Base-by-base conservation (phyloP, 2,888 invertebrate genomes). In the Neuroscelio doddi region DNA sequence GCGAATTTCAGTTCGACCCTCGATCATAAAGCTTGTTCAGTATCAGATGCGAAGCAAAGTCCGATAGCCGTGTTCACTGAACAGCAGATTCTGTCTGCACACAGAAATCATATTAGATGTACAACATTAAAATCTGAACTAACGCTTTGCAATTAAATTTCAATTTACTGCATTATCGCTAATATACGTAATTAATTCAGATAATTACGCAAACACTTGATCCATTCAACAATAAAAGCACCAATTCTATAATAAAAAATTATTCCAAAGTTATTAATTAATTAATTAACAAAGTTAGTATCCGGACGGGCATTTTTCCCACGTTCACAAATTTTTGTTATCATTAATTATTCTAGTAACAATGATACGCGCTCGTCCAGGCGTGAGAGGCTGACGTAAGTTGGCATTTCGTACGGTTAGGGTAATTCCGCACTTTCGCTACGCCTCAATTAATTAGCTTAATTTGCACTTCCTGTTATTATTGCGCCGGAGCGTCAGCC, bases 381-480 rank as follows among this genome's bases (percentile, higher is more conserved):
- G 46, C 50, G 59, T 49, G 51, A 63, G 62, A 41, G 67, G 63
- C 50, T 50, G 41, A 49, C 41, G 38, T 51, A 47, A 51, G 56
- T 56, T 67, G 41, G 64, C 55, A 50, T 59, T 59, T 64, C 57
- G 58, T 47, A 41, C 45, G 45, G 72, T 77, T 73, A 71, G 69
- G 61, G 62, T 72, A 75, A 78, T 79, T 80, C 73, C 73, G 73
- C 76, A 73, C 74, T 76, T 77, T 78, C 73, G 76, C 75, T 64
- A 69, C 71, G 70, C 65, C 67, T 69, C 77, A 76, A 79, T 82
- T 82, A 81, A 81, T 80, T 74, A 76, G 75, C 76, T 79, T 76
- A 81, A 81, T 79, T 80, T 74, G 70, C 70, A 69, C 73, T 82
- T 82, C 82, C 82, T 79, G 82, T 79, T 79, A 68, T 68, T 62